phyloP scores from a whole-genome alignment of 2,113 vertebrate genomes.

The Apodemus sylvaticus region DNA sequence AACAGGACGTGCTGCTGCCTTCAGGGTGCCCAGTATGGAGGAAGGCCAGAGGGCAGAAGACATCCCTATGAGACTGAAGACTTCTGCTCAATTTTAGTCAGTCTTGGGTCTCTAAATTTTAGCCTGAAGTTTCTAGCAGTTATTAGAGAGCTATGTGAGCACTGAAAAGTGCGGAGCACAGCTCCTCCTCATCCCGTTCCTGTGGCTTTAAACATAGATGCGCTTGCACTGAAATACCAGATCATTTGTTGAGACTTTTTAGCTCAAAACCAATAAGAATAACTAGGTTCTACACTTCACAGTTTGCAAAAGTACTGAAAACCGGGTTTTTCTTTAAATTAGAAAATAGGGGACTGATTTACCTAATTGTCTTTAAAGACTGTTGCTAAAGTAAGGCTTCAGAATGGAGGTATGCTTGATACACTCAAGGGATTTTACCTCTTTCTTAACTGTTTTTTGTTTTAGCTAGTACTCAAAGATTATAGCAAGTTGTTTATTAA shows the following conservation, averaged over 20 bases:
- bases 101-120: not conserved
- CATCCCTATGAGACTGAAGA: not conserved
- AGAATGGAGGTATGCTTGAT: not conserved
- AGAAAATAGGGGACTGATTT: not conserved
- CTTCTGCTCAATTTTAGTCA: not conserved
- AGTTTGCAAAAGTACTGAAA: not conserved
- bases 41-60: constrained; percentile 73
- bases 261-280: not conserved
- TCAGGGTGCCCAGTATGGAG: constrained; percentile 66
- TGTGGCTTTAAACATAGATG: not conserved
- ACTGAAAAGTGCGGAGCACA: too few relatives aligned
- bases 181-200: too few relatives aligned
- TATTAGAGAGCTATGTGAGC: not conserved
- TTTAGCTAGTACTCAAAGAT: not conserved
- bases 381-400: not conserved
- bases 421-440: not conserved
- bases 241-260: not conserved
- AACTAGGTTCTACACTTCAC: not conserved
- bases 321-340: not conserved
- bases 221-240: not conserved
- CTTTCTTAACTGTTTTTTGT: not conserved
- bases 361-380: not conserved
- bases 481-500: not conserved
- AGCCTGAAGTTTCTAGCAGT: not conserved
- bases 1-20: constrained; percentile 72